Conservation (phyloP, 2,797 vertebrate genomes). For the Kryptolebias ocellatus region DNA sequence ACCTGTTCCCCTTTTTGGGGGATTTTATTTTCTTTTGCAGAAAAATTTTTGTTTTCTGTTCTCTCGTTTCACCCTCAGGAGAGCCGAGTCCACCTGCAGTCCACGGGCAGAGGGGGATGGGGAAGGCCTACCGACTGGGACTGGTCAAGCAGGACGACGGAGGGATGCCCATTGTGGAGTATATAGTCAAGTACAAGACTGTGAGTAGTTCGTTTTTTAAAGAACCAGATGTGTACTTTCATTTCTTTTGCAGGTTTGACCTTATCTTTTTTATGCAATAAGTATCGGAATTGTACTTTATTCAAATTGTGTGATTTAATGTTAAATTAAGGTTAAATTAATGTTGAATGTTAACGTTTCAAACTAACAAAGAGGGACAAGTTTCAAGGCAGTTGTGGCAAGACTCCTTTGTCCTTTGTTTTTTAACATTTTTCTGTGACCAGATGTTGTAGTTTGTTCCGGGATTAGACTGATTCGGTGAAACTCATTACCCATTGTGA, state of each 20-base stretch:
- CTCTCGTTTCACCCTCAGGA: conserved; percentile 75
- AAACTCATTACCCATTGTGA: no score
- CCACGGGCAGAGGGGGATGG: conserved; percentile 92
- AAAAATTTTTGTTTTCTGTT: conserved; percentile 1
- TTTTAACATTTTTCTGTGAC: no score
- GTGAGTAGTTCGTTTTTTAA: conserved; percentile 81
- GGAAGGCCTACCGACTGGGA: conserved; percentile 93
- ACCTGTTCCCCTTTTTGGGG: conserved; percentile 46
- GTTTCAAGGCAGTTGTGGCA: no score
- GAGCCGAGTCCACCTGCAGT: conserved; percentile 96
- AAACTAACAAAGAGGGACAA: no score
- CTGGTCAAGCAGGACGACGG: conserved; percentile 98
- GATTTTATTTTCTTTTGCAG: background rate
- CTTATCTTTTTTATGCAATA: no score
- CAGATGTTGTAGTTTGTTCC: no score
- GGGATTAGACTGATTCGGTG: no score
- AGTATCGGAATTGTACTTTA: no score
- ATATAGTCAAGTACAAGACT: conserved; percentile 96
- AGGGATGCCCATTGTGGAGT: conserved; percentile 97
- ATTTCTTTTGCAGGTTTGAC: background rate
- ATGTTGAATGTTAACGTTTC: no score
- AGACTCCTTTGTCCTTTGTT: no score
- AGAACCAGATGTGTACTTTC: background rate
- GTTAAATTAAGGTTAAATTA: no score
- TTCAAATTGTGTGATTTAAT: no score